Percentiles rank a stretch among this genome's conserved stretches.
Evolutionary conservation across 2,797 vertebrate species (phyloP).

Genomic region (Monodelphis domestica): DNA sequence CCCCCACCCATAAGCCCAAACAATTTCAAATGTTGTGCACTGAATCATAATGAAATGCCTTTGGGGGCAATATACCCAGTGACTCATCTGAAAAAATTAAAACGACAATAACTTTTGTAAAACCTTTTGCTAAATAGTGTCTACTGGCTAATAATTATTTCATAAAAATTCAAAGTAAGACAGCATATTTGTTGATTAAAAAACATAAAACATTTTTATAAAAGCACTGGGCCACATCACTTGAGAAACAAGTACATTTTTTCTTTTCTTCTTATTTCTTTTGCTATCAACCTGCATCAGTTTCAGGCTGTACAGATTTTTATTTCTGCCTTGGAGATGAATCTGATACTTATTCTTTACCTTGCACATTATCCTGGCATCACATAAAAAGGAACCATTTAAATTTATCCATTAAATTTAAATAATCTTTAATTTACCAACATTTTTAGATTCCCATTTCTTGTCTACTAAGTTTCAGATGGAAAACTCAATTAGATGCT

Average conservation of each 20-base stretch:
- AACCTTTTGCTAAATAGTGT: slow-evolving; percentile 78
- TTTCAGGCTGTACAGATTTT: not conserved
- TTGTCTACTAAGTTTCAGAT: not conserved
- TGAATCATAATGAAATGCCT: slow-evolving; percentile 87
- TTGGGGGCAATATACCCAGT: slow-evolving; percentile 83
- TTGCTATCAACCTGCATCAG: slow-evolving; percentile 33
- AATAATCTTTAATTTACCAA: slow-evolving; percentile 10
- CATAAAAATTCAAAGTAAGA: slow-evolving; percentile 47
- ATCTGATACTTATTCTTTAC: slow-evolving; percentile 12
- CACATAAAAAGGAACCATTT: not conserved
- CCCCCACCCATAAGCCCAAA: slow-evolving; percentile 84
- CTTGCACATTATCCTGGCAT: not conserved
- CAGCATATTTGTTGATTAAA: not conserved
- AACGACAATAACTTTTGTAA: slow-evolving; percentile 85
- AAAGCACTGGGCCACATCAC: not conserved
- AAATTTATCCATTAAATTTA: no score
- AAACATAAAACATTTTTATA: not conserved
- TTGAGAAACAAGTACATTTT: not conserved
- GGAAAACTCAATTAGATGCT: not conserved
- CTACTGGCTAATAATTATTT: slow-evolving; percentile 76
- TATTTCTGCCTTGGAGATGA: slow-evolving; percentile 46
- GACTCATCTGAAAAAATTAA: slow-evolving; percentile 84
- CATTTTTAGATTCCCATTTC: not conserved
- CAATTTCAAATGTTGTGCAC: slow-evolving; percentile 79
- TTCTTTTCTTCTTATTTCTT: slow-evolving; percentile 41